Evolutionary conservation across 1,140 invertebrate genomes (phyloP), one percentile per base, ranked within the genome.

Genomic region (Trachymyrmex cornetzi): DNA sequence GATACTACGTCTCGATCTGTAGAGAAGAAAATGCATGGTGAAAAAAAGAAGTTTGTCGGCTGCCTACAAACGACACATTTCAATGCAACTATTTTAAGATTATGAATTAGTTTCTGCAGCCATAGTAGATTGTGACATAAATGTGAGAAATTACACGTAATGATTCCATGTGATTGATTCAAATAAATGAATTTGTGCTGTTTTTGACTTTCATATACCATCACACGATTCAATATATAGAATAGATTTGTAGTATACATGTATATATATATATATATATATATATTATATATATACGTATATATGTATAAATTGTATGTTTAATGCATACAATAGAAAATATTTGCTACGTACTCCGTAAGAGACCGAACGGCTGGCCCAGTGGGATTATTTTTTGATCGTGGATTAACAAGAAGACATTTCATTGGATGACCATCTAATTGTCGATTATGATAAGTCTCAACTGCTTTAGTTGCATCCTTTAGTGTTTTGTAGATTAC

Each of bases 381-480:
- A 16, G 95, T 96, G 38, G 96, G 95, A 91, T 96, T 96, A 92
- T 96, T 96, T 90, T 96, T 96, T 34, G 96, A 96, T 91, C 97
- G 94, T 66, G 97, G 96, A 95, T 97, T 97, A n/a, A 97, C 97
- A 55, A 98, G 94, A 30, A 97, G 95, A 94, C 97, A 98, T 92
- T 97, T 97, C 97, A 98, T 98, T 4, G 97, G 97, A 93, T 97
- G 97, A 0, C 98, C 98, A 96, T 98, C 98, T 27, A 98, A 96
- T 92, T 99, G 98, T 71, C 98, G 95, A 93, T 99, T 98, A 93
- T 99, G 98, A 95, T 99, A 99, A 55, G 98, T 97, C 91, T 99
- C 98, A 9, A 99, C 98, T 38, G 98, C 98, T 94, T 97, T 97
- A 82, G 98, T 96, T 61, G 98, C 98, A 95, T 99, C 98, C 87